These are phyloP conservation scores for Phrynocephalus forsythii DNA, from an alignment of 2,797 vertebrate genomes.

Conservation along the genomic window DNA sequence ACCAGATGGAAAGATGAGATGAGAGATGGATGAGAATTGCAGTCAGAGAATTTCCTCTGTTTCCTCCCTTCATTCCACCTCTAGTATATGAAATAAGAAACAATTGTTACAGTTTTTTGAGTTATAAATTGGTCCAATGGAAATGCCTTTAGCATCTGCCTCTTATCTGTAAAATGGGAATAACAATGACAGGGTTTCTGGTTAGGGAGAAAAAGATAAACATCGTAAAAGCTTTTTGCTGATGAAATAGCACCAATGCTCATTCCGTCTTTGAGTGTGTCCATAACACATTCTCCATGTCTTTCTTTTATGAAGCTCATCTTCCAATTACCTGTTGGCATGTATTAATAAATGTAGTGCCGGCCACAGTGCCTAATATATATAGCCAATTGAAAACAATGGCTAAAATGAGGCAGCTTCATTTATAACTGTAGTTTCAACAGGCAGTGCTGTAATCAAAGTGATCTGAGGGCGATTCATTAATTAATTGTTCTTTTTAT, in stretches of 20 bases:
- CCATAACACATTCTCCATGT: slow-evolving; percentile 41
- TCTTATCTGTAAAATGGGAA: neutral
- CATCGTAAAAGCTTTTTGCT: neutral
- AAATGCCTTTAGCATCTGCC: neutral
- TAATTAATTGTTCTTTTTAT: slow-evolving; percentile 84
- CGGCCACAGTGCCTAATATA: slow-evolving; percentile 59
- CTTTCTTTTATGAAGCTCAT: slow-evolving; percentile 75
- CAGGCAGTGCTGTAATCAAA: slow-evolving; percentile 76
- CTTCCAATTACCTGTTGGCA: slow-evolving; percentile 74
- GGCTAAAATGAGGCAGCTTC: slow-evolving; percentile 72
- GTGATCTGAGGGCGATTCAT: slow-evolving; percentile 81
- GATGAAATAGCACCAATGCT: neutral
- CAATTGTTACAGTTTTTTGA: neutral
- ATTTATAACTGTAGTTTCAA: slow-evolving; percentile 76
- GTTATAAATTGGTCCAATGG: neutral
- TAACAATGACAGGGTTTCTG: neutral
- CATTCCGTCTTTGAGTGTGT: neutral
- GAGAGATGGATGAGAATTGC: neutral
- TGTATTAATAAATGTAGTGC: slow-evolving; percentile 75
- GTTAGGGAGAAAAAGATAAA: neutral
- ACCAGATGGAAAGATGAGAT: neutral
- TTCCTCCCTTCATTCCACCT: neutral
- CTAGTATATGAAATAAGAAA: neutral
- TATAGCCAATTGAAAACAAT: slow-evolving; percentile 69
- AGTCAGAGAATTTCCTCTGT: too few relatives aligned